These are phyloP conservation scores for Lutraria rhynchaena DNA, from an alignment of 1,140 invertebrate species.

Conservation along the genomic window DNA sequence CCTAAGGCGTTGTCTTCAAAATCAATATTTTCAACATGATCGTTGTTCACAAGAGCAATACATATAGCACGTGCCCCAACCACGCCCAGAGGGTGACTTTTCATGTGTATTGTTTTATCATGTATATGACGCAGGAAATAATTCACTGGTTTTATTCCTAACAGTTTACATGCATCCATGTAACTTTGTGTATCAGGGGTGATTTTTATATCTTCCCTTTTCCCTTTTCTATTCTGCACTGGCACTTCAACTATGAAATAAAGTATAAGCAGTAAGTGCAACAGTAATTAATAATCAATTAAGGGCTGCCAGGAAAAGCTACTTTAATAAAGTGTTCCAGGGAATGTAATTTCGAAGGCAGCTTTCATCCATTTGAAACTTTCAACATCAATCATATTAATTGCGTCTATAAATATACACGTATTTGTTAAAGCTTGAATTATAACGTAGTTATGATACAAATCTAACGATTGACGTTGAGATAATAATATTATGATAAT, in stretches of 20 bases:
- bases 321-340: too few species aligned
- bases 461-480: too few species aligned
- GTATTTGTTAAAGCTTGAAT: too few species aligned
- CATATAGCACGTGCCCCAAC: conserved; percentile 31
- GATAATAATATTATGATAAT: too few species aligned
- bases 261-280: not conserved
- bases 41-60: conserved; percentile 46
- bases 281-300: too few species aligned
- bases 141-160: conserved; percentile 33
- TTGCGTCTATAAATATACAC: too few species aligned
- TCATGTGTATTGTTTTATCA: conserved; percentile 37
- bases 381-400: too few species aligned
- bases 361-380: too few species aligned
- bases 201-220: conserved; percentile 20
- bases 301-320: too few species aligned
- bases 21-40: conserved; percentile 53
- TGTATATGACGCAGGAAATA: conserved; percentile 39
- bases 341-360: too few species aligned
- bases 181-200: conserved; percentile 79
- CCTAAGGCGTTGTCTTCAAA: conserved; percentile 67
- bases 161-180: conserved; percentile 79
- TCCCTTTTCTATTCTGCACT: not conserved
- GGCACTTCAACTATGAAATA: conserved; percentile 10
- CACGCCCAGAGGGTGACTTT: conserved; percentile 50
- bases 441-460: too few species aligned